A percentile compares a stretch with the other conserved stretches of the same genome.
phyloP scores from a whole-genome alignment of 2,113 vertebrate genomes.

The Anoura caudifer region DNA sequence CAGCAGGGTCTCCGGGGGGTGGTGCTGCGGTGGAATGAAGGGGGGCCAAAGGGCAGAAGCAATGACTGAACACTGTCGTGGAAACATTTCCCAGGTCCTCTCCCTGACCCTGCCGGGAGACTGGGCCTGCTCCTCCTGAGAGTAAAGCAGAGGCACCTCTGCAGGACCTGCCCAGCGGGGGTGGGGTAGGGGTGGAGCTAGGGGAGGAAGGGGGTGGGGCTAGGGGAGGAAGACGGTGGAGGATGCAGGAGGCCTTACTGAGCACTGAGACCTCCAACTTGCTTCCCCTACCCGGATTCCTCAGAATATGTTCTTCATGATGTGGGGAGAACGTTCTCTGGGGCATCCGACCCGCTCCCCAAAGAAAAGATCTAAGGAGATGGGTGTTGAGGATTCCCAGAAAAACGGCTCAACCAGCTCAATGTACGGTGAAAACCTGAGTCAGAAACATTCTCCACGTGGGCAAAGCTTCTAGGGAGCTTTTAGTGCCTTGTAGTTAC shows the following conservation, averaged over 20 bases:
- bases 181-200: too few species aligned
- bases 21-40: background rate
- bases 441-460: background rate
- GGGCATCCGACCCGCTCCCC: background rate
- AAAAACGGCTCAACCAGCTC: background rate
- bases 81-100: background rate
- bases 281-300: background rate
- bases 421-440: background rate
- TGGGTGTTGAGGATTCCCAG: background rate
- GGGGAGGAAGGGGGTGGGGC: too few species aligned
- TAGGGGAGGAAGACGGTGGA: background rate
- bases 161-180: background rate
- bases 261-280: background rate
- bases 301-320: background rate
- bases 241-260: too few species aligned
- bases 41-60: background rate
- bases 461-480: background rate
- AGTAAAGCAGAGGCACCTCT: background rate
- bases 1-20: background rate
- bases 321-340: background rate
- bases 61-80: background rate
- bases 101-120: background rate
- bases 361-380: background rate
- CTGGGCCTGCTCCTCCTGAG: background rate
- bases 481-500: background rate